Conservation (phyloP, 2,797 vertebrate species). For the Gila robusta region DNA sequence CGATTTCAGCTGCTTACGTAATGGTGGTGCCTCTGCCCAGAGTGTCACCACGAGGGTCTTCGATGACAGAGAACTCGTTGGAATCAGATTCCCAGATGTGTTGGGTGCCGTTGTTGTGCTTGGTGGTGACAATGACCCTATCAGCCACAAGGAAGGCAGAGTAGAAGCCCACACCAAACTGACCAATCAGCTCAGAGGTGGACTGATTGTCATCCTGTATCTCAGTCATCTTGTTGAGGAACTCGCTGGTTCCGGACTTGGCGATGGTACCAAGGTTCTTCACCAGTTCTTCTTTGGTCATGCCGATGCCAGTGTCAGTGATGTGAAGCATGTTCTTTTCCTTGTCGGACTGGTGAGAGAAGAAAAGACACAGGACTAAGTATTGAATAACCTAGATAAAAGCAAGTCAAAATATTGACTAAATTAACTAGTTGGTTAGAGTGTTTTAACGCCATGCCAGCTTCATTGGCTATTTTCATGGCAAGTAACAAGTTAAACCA, state of each 20-base stretch:
- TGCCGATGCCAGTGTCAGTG: conserved; percentile 97
- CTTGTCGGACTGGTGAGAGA: conserved; percentile 90
- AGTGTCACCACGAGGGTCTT: conserved; percentile 93
- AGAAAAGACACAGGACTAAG: not conserved
- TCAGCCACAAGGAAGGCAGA: conserved; percentile 98
- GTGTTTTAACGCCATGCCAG: not conserved
- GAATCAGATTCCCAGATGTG: conserved; percentile 99
- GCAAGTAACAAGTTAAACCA: not conserved
- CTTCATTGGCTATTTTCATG: not conserved
- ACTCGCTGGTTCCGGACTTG: conserved; percentile 98
- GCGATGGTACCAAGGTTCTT: conserved; percentile 98
- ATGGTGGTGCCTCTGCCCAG: conserved; percentile 94
- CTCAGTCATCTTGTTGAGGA: conserved; percentile 94
- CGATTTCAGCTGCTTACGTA: conserved; percentile 82
- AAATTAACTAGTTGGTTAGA: not conserved
- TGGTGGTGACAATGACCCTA: conserved; percentile 95
- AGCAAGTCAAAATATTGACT: not conserved
- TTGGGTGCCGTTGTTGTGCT: conserved; percentile 96
- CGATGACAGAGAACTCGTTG: conserved; percentile 92
- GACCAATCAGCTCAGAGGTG: conserved; percentile 96
- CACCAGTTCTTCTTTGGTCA: conserved; percentile 96
- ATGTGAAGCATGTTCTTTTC: conserved; percentile 99
- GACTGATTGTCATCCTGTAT: conserved; percentile 91
- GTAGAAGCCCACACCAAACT: conserved; percentile 99
- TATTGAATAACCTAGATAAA: not conserved